Base-by-base conservation (phyloP, 2,113 vertebrate species). In the Megatriorchis doriae region DNA sequence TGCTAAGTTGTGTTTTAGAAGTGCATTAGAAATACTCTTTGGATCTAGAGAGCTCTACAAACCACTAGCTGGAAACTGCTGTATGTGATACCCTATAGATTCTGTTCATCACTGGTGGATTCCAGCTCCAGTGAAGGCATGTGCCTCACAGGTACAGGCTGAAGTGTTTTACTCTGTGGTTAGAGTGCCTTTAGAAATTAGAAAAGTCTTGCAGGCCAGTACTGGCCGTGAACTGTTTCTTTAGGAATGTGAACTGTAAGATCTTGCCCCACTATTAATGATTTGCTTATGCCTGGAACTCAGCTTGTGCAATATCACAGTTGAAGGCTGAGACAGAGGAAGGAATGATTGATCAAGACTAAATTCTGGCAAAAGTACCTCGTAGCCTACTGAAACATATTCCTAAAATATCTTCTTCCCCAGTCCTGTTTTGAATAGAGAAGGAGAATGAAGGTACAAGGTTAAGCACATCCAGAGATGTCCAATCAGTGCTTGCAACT, bases 51-150 rank as follows among this genome's bases (percentile, higher is more conserved):
- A 72, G 27, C 19, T 45, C 27, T 48, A 5, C 26, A 67, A 43
- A 71, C 11, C 32, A 13, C 14, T 13, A 26, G 6, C 2, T 52
- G 26, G 81, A 67, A 77, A 26, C 12, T 15, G 4, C 31, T 38
- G 0, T 16, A 7, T 47, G 50, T 34, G 40, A 20, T 14, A 50
- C 7, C 47, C 47, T 6, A 1, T 1, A 27, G 36, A 7, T 72
- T 48, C 42, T 66, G 26, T 13, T 68, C 20, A 11, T 9, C 9
- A 3, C 26, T 36, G 67, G 19, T 61, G 34, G 61, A n/a, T 45
- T 80, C 59, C 21, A 45, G 26, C 59, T 59, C 42, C 32, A 19
- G 3, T 20, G 27, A 43, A 38, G 47, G 25, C 27, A 38, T 6
- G 6, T 21, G 25, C 20, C 7, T 42, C 48, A 42, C 31, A 81